A percentile compares a stretch with the other conserved stretches of the same genome.
Evolutionary conservation across 2,888 invertebrate species (phyloP).

Genomic region (Automeris io): DNA sequence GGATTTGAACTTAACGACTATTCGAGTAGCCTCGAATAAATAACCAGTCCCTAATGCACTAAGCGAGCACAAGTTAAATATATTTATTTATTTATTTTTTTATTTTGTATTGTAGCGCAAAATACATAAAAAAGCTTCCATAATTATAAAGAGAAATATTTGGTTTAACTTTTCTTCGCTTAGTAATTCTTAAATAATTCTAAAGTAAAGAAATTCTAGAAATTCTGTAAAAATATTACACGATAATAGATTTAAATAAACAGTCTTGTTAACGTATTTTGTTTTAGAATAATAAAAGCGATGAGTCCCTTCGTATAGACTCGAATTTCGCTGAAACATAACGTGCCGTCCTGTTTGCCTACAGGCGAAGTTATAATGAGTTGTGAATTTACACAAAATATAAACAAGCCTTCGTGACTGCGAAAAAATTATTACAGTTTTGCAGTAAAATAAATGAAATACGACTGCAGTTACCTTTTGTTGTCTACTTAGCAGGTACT

Average conservation of each 20-base stretch:
- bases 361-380: constrained; percentile 45
- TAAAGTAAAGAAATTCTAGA: not conserved
- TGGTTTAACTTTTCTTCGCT: too few species aligned
- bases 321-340: constrained; percentile 25
- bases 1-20: too few species aligned
- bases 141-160: too few species aligned
- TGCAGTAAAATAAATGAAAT: constrained; percentile 6
- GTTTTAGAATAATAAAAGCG: constrained; percentile 27
- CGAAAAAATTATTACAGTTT: constrained; percentile 15
- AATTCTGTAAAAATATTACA: not conserved
- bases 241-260: constrained; percentile 4
- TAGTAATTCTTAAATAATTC: too few species aligned
- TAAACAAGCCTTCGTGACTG: constrained; percentile 32
- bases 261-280: constrained; percentile 6
- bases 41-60: too few species aligned
- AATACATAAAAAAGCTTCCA: too few species aligned
- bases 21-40: too few species aligned
- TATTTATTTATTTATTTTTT: too few species aligned
- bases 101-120: too few species aligned
- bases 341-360: constrained; percentile 26
- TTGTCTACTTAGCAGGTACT: constrained; percentile 4
- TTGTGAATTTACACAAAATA: constrained; percentile 30
- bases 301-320: constrained; percentile 2
- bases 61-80: too few species aligned
- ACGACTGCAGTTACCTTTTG: constrained; percentile 6